Evolutionary conservation across 2,113 vertebrate genomes (phyloP).

Genomic region (Oreochromis tanganicae): DNA sequence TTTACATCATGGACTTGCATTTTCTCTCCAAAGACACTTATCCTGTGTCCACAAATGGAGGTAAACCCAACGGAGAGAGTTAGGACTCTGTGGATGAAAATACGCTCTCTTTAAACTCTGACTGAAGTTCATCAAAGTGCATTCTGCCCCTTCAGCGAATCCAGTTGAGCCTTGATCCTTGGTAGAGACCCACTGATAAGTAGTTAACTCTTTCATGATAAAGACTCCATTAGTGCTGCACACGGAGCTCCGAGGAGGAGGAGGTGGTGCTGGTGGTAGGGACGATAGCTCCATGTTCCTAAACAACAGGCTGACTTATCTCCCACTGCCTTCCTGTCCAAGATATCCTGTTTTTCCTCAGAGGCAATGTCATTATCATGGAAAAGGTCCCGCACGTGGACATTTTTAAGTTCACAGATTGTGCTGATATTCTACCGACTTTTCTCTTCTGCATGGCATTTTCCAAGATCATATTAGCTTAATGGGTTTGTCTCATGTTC

Average conservation of each 20-base stretch:
- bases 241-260: background rate
- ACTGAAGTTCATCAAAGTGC: constrained; percentile 53
- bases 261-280: background rate
- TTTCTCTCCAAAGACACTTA: background rate
- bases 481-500: background rate
- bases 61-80: background rate
- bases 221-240: constrained; percentile 30
- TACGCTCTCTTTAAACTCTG: constrained; percentile 32
- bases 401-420: background rate
- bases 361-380: background rate
- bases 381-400: background rate
- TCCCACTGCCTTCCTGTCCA: constrained; percentile 29
- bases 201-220: constrained; percentile 50
- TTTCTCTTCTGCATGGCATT: background rate
- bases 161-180: constrained; percentile 37
- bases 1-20: background rate
- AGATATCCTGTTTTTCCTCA: constrained; percentile 24
- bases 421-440: background rate
- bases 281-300: constrained; percentile 46
- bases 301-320: constrained; percentile 59
- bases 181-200: constrained; percentile 37
- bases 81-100: background rate
- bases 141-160: constrained; percentile 29
- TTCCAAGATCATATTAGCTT: background rate
- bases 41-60: background rate